These are phyloP conservation scores for Bombus huntii DNA, from an alignment of 1,140 invertebrate genomes.

Conservation along the genomic window DNA sequence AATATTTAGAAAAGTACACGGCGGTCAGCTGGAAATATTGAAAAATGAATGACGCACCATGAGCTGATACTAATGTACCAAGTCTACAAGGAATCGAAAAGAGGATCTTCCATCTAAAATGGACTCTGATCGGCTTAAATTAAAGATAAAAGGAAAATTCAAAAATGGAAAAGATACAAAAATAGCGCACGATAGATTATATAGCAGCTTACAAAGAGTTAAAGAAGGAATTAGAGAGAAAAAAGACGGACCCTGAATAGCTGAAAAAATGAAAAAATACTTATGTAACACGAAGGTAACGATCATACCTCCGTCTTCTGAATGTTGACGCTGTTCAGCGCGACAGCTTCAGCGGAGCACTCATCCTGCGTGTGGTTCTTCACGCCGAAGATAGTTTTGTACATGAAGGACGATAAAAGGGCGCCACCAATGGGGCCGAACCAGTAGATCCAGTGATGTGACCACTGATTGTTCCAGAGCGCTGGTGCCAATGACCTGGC, in stretches of 20 bases:
- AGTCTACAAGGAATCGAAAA: neutral
- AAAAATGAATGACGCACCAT: neutral
- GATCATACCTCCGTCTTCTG: slow-evolving; percentile 70
- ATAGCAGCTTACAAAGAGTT: too few relatives aligned
- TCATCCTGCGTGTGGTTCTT: slow-evolving; percentile 50
- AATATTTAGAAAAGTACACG: too few relatives aligned
- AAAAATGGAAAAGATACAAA: too few relatives aligned
- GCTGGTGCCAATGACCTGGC: slow-evolving; percentile 91
- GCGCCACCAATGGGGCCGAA: slow-evolving; percentile 82
- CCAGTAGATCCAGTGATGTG: slow-evolving; percentile 87
- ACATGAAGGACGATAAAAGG: slow-evolving; percentile 77
- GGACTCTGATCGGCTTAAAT: neutral
- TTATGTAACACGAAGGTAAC: neutral
- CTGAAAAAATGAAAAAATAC: neutral
- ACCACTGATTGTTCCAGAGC: slow-evolving; percentile 88
- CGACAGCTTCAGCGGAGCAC: slow-evolving; percentile 64
- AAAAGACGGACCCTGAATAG: too few relatives aligned
- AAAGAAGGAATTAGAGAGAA: neutral
- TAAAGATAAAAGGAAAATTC: too few relatives aligned
- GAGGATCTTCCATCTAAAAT: neutral
- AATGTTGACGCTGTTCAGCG: slow-evolving; percentile 70
- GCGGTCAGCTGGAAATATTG: too few relatives aligned
- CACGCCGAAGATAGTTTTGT: slow-evolving; percentile 72
- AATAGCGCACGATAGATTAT: too few relatives aligned
- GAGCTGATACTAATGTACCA: neutral